Base-by-base conservation (phyloP, 2,888 invertebrate genomes). In the Carcina quercana region DNA sequence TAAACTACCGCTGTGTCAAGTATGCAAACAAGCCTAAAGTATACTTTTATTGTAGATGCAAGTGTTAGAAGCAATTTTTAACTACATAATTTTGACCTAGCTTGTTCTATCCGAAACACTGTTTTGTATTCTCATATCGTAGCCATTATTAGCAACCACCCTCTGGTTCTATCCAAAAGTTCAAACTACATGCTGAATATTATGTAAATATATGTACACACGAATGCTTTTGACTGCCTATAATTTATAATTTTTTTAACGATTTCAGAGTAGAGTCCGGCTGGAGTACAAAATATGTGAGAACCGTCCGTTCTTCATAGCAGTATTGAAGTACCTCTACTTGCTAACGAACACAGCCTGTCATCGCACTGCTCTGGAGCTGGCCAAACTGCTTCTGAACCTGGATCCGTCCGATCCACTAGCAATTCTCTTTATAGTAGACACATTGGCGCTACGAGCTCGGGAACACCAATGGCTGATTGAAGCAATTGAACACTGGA, bases 301-400 rank as follows among this genome's bases (percentile, higher is more conserved):
- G 32, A 80, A 80, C 28, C 60, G 79, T 1, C 43, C 66, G 0
- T 78, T 74, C 46, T 66, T 65, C 61, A 86, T 95, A 13, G 88
- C 92, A 0, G 61, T 96, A 15, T 89, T 95, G 60, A 92, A 92
- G 50, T 94, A 95, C 55, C 65, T 94, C 32, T 82, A 87, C 31
- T 88, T 91, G 50, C 85, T 95, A 7, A 90, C 92, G 0, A 91
- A 91, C 43, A 86, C 90, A 45, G 94, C 94, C 0, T 95, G 94
- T 59, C 91, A 93, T 54, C 86, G 94, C 38, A 96, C 96, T 0
- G 92, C 95, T 0, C 66, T 96, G 26, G 96, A 96, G 66, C 86
- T 95, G 42, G 91, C 91, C 54, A 96, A 96, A 70, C 66, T 95
- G 15, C 72, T 96, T 2, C 68, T 95, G 17, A 89, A 89, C 3